These are phyloP conservation scores for Agrenia bidenticulata DNA, from an alignment of 2,888 invertebrate genomes.

Conservation along the genomic window DNA sequence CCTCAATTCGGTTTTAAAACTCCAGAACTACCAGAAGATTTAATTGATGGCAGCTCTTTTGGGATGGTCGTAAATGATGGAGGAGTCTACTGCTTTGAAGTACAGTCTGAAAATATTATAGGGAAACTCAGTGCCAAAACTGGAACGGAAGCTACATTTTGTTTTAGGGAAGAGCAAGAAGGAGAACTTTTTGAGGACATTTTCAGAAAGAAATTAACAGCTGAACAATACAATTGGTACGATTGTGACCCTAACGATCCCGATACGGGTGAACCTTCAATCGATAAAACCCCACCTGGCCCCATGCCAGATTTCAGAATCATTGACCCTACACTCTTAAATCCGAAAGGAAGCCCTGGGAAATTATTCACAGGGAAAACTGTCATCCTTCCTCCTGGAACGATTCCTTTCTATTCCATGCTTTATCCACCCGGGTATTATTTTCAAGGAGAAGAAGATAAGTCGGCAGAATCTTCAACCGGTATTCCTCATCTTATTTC, in stretches of 20 bases:
- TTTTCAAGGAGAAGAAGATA: not conserved
- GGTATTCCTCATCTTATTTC: no score
- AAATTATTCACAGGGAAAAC: not conserved
- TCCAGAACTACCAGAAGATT: not conserved
- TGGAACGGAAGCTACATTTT: conserved; percentile 1
- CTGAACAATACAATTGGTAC: not conserved
- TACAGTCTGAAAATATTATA: no score
- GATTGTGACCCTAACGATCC: not conserved
- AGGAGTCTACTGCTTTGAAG: no score
- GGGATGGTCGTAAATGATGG: conserved; percentile 3
- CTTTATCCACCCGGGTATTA: not conserved
- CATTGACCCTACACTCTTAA: not conserved
- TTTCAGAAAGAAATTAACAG: not conserved
- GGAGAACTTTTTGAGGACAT: not conserved
- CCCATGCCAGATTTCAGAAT: not conserved
- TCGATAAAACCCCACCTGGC: not conserved
- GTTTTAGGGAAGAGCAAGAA: not conserved
- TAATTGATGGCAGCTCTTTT: conserved; percentile 2
- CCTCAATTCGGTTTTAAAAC: not conserved
- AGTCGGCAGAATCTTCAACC: not conserved
- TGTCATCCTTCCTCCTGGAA: not conserved
- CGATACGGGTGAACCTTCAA: not conserved
- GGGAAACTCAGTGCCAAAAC: no score
- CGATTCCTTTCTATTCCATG: not conserved
- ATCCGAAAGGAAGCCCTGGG: not conserved